Evolutionary conservation across 2,888 invertebrate species (phyloP).

Genomic region (Ophonus ardosiacus): DNA sequence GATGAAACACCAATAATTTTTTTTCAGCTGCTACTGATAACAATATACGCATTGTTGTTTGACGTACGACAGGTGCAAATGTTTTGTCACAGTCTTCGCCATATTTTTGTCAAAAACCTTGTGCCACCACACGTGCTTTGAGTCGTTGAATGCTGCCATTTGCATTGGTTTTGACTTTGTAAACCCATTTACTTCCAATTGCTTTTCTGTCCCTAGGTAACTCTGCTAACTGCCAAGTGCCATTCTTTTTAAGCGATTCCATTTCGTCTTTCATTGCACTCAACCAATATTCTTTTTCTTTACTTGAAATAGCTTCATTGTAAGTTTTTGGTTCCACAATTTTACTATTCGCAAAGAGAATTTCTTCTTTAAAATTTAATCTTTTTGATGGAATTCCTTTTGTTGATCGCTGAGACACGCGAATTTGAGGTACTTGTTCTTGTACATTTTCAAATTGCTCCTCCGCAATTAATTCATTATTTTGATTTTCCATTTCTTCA

Average conservation of each 20-base stretch:
- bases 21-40: constrained; percentile 63
- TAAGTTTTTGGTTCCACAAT: constrained; percentile 13
- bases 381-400: constrained; percentile 31
- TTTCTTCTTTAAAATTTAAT: constrained; percentile 9
- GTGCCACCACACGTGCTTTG: constrained; percentile 68
- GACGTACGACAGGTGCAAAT: constrained; percentile 67
- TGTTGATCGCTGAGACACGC: background rate
- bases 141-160: too few relatives aligned
- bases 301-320: constrained; percentile 62
- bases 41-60: constrained; percentile 66
- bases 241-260: constrained; percentile 66
- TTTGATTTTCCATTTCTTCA: constrained; percentile 10
- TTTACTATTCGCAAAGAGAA: background rate
- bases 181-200: constrained; percentile 67
- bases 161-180: constrained; percentile 66
- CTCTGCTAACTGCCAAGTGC: constrained; percentile 67
- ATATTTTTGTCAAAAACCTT: constrained; percentile 67
- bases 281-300: constrained; percentile 36
- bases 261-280: too few relatives aligned
- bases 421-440: background rate
- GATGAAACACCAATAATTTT: constrained; percentile 48
- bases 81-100: constrained; percentile 68
- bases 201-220: constrained; percentile 66
- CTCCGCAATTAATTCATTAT: background rate
- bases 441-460: background rate